Evolutionary conservation across 2,888 invertebrate species (phyloP), one percentile per base, ranked within the genome.

Genomic region (Gordius sp.): DNA sequence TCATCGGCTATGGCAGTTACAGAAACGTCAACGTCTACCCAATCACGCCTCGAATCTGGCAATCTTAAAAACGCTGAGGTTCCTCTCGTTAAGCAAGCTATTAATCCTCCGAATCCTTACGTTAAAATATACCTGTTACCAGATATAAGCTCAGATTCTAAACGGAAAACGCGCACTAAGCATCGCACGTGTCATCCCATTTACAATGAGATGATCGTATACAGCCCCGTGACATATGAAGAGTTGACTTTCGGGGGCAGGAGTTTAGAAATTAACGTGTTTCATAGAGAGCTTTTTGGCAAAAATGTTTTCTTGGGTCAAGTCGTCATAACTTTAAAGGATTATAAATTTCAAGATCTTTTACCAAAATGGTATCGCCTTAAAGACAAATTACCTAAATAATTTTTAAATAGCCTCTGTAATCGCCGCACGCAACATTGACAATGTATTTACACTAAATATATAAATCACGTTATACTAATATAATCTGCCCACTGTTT

Each of bases 341-440:
- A 47, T 47, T 47, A 47, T 23, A 47, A 20, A 20, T 47, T 47
- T 47, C 47, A 47, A 20, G 47, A 47, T 47, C 20, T 47, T 4
- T 20, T 47, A 4, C 47, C 47, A 20, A 47, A 47, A 20, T 47
- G 47, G 47, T 47, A 47, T 23, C 8, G 20, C 8, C 47, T 47
- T 23, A 47, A 47, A 20, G 4, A 47, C 20, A n/a, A n/a, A n/a
- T n/a, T n/a, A n/a, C n/a, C n/a, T n/a, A n/a, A n/a, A n/a, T n/a
- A n/a, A n/a, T n/a, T n/a, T n/a, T n/a, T n/a, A n/a, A n/a, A n/a
- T n/a, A n/a, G n/a, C n/a, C n/a, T n/a, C n/a, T n/a, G n/a, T n/a
- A n/a, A n/a, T n/a, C n/a, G n/a, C n/a, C n/a, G n/a, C n/a, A n/a
- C n/a, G n/a, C n/a, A n/a, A n/a, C n/a, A n/a, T n/a, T n/a, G n/a